Evolutionary conservation across 2,113 vertebrate genomes (phyloP), one percentile per base, ranked within the genome.

Genomic region (Chascanopsetta lugubris): DNA sequence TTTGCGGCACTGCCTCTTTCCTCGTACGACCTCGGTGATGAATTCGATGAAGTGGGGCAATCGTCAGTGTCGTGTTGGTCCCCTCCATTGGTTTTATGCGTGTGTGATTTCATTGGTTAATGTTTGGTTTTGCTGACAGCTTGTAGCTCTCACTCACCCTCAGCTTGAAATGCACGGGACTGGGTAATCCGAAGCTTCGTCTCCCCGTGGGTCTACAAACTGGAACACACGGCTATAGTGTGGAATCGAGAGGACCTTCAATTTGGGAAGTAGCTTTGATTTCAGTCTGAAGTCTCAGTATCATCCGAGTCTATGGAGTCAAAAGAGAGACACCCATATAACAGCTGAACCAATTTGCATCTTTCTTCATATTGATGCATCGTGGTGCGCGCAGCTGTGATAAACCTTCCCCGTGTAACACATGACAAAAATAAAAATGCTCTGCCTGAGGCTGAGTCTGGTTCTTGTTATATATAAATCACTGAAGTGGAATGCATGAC

Each of bases 401-500:
- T 57, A 43, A 25, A 27, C 12, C 24, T 34, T 32, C 29, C 20
- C 20, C 54, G 15, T 8, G 2, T 18, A 40, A 40, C 15, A 40
- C 36, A 40, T 40, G 36, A 40, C 40, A 64, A 53, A 59, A n/a
- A 18, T 48, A 17, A 74, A 5, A 62, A 38, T 58, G 49, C 61
- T 45, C 58, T 51, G 21, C 49, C 65, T 15, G 4, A 13, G 51
- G 50, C 38, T 63, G 21, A 57, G 15, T 25, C 11, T 51, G 15
- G 29, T 58, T 50, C 65, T 20, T 43, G 34, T 60, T 48, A 64
- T 12, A 49, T 51, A 47, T 65, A 61, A 62, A 54, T 46, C 50
- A 66, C 7, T 63, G 15, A 61, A 42, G 71, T 56, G 42, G 56
- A 67, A 67, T 18, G 20, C 72, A 32, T 72, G 20, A 54, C 42